Percentiles rank a stretch among this genome's conserved stretches.
Evolutionary conservation across 2,888 invertebrate species (phyloP).

Genomic region (Electrophaes corylata): DNA sequence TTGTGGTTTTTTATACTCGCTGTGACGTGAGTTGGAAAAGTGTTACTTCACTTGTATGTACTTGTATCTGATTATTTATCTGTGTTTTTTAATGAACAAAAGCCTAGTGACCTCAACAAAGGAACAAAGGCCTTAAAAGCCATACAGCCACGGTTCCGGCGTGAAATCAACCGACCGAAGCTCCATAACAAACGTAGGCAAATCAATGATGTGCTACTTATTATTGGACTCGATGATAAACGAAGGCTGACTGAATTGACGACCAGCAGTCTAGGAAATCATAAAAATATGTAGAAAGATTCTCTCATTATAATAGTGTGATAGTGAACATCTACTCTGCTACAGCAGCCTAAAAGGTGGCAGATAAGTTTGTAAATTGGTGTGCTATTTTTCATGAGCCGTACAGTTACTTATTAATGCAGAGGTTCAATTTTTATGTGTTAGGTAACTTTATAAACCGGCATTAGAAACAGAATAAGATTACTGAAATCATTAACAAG

Average conservation of each 20-base stretch:
- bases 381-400: background rate
- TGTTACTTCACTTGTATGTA: background rate
- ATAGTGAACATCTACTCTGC: too few relatives aligned
- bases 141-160: slow-evolving; percentile 52
- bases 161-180: slow-evolving; percentile 44
- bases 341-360: background rate
- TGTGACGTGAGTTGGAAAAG: background rate
- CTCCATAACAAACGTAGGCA: slow-evolving; percentile 29
- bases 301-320: background rate
- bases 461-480: background rate
- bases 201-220: slow-evolving; percentile 37
- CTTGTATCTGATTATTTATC: slow-evolving; percentile 13
- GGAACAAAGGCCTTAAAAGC: slow-evolving; percentile 44
- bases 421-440: background rate
- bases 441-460: too few relatives aligned
- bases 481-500: background rate
- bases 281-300: too few relatives aligned
- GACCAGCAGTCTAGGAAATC: background rate
- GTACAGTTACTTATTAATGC: background rate
- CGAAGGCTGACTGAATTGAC: slow-evolving; percentile 2
- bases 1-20: slow-evolving; percentile 4
- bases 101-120: slow-evolving; percentile 29
- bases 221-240: slow-evolving; percentile 16
- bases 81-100: slow-evolving; percentile 21
- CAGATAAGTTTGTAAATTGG: background rate